Conservation (phyloP, 2,888 invertebrate genomes). For the Eremobia ochroleuca region DNA sequence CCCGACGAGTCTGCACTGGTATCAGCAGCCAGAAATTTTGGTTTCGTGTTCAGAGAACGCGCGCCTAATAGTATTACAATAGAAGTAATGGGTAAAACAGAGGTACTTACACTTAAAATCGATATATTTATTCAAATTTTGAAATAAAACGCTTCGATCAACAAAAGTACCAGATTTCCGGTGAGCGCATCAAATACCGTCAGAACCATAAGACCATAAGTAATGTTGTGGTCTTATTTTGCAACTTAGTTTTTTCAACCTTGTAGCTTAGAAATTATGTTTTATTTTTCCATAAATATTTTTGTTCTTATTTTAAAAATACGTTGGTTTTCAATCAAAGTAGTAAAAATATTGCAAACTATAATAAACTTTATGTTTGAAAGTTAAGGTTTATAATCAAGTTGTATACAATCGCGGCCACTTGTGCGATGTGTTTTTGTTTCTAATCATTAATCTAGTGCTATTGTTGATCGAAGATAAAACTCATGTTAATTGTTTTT, state of each 20-base stretch:
- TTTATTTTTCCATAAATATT: neutral
- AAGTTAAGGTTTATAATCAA: neutral
- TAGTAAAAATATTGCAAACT: neutral
- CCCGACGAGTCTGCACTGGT: conserved; percentile 99
- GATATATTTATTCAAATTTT: neutral
- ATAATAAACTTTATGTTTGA: neutral
- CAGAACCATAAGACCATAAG: neutral
- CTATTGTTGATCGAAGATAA: neutral
- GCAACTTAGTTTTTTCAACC: neutral
- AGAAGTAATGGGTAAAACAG: conserved; percentile 95
- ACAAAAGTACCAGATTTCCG: neutral
- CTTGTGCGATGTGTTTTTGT: neutral
- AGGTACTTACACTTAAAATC: conserved; percentile 84
- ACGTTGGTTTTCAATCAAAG: neutral
- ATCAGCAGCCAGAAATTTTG: conserved; percentile 99
- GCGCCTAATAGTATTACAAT: conserved; percentile 98
- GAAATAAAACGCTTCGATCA: neutral
- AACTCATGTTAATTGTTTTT: conserved; percentile 26
- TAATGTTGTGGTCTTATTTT: neutral
- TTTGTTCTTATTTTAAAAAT: neutral
- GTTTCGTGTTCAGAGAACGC: conserved; percentile 98
- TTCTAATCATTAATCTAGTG: neutral
- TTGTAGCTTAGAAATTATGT: neutral
- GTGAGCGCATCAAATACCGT: neutral
- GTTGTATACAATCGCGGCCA: neutral